These are phyloP conservation scores for Heliconius cydno DNA, from an alignment of 2,888 invertebrate genomes.

Conservation along the genomic window DNA sequence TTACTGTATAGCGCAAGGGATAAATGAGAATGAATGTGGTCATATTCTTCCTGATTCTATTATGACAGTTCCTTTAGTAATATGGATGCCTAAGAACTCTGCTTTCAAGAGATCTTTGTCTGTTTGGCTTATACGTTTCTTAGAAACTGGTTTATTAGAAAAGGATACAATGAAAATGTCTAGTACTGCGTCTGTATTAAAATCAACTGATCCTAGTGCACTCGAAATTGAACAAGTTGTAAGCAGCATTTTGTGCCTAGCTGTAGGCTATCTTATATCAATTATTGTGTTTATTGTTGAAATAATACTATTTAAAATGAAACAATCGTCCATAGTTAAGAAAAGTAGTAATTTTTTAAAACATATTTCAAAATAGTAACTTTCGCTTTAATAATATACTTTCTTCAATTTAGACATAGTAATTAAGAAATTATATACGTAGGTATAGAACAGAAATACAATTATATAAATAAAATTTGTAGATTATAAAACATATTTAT, in stretches of 20 bases:
- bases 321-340: neutral
- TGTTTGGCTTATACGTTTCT: conserved; percentile 64
- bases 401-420: too few relatives aligned
- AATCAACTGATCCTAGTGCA: conserved; percentile 59
- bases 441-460: too few relatives aligned
- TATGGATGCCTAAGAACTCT: conserved; percentile 68
- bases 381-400: neutral
- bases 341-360: neutral
- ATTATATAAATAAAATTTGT: too few relatives aligned
- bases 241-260: conserved; percentile 63
- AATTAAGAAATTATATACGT: neutral
- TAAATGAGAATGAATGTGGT: conserved; percentile 66
- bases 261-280: conserved; percentile 60
- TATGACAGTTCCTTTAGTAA: conserved; percentile 66
- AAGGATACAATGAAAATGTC: conserved; percentile 55
- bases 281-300: conserved; percentile 59
- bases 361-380: neutral
- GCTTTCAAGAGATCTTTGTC: conserved; percentile 58
- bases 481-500: neutral
- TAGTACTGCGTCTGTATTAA: conserved; percentile 44
- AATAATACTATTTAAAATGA: conserved; percentile 53
- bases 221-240: conserved; percentile 61
- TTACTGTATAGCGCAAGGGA: conserved; percentile 61
- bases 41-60: conserved; percentile 67
- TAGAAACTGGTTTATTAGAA: conserved; percentile 66